phyloP scores from a whole-genome alignment of 2,113 vertebrate species.

The Pyrgilauda ruficollis region DNA sequence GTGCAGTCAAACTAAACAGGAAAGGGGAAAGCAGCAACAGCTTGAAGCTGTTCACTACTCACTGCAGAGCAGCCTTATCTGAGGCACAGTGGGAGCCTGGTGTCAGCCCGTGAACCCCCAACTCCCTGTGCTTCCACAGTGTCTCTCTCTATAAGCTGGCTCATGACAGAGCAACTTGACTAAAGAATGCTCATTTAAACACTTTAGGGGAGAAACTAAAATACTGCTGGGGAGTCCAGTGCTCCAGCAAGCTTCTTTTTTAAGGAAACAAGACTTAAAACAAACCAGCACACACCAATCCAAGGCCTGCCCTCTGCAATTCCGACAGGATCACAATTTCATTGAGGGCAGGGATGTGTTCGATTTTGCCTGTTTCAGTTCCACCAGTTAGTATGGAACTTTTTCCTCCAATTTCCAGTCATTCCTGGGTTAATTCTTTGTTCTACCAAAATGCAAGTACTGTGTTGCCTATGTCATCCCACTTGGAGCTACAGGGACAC shows the following conservation, averaged over 20 bases:
- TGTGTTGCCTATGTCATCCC: neutral
- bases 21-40: neutral
- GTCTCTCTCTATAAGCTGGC: neutral
- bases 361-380: neutral
- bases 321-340: neutral
- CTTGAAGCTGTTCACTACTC: neutral
- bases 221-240: neutral
- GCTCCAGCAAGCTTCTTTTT: neutral
- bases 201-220: neutral
- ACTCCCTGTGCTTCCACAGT: neutral
- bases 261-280: neutral
- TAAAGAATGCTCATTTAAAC: neutral
- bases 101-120: neutral
- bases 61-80: neutral
- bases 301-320: neutral
- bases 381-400: neutral
- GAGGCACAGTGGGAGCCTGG: neutral
- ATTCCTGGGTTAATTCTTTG: neutral
- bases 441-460: neutral
- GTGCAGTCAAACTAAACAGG: slow-evolving; percentile 80
- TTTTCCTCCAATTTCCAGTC: neutral
- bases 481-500: neutral
- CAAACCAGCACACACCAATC: neutral
- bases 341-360: neutral
- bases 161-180: neutral